A percentile compares a stretch with the other conserved stretches of the same genome.
phyloP scores from a whole-genome alignment of 2,797 vertebrate genomes.

The Chromis chromis region DNA sequence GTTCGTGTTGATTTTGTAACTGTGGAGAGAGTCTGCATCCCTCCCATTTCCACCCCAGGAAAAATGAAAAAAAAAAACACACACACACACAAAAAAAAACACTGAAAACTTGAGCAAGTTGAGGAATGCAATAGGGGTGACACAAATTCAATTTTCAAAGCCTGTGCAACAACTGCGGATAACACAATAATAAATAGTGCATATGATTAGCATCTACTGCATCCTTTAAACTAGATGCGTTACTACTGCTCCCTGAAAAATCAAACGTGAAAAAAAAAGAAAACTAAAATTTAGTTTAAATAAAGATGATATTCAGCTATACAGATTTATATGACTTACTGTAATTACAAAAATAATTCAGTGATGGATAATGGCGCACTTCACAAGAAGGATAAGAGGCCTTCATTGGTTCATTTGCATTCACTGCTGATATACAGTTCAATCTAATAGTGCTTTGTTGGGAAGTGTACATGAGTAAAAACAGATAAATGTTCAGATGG shows the following conservation, averaged over 20 bases:
- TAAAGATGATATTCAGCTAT: slow-evolving; percentile 3
- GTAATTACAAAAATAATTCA: not conserved
- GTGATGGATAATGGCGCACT: slow-evolving; percentile 8
- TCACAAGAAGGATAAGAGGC: not conserved
- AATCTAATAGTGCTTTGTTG: not conserved
- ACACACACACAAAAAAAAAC: slow-evolving; percentile 5
- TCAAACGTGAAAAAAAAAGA: not conserved
- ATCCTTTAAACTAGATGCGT: slow-evolving; percentile 18
- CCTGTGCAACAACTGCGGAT: slow-evolving; percentile 47
- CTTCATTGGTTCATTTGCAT: slow-evolving; percentile 11
- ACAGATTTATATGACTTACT: not conserved
- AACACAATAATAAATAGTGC: slow-evolving; percentile 46
- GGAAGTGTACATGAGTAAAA: too few species aligned
- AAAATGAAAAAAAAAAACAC: not conserved
- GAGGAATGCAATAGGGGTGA: slow-evolving; percentile 57
- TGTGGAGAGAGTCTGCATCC: slow-evolving; percentile 62
- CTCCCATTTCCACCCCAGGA: slow-evolving; percentile 64
- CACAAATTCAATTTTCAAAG: slow-evolving; percentile 64
- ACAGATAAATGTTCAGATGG: not conserved
- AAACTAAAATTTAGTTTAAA: slow-evolving; percentile 6
- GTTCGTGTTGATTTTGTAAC: slow-evolving; percentile 81
- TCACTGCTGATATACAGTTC: not conserved
- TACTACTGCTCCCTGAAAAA: slow-evolving; percentile 10
- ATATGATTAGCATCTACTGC: slow-evolving; percentile 42
- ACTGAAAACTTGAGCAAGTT: slow-evolving; percentile 60